A percentile compares a stretch with the other conserved stretches of the same genome.
Evolutionary conservation across 2,888 invertebrate genomes (phyloP).

Genomic region (Apodemia mormo): DNA sequence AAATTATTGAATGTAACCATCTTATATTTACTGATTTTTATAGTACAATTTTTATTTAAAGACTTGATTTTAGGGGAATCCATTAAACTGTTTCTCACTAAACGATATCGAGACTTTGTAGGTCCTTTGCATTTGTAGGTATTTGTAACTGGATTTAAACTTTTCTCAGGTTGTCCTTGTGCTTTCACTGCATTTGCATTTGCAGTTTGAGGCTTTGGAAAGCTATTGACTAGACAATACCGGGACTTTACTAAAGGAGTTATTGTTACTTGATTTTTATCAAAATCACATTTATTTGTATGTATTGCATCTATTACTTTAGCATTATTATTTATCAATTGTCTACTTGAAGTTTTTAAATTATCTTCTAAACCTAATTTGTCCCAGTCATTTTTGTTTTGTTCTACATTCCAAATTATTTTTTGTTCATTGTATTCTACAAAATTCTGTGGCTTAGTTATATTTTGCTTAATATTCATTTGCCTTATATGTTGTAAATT

Average conservation of each 20-base stretch:
- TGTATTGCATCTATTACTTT: background rate
- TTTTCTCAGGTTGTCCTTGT: background rate
- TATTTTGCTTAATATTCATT: background rate
- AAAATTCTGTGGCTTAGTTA: background rate
- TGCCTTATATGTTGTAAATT: background rate
- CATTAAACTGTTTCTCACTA: background rate
- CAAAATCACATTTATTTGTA: background rate
- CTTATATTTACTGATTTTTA: conserved; percentile 65
- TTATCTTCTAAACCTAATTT: background rate
- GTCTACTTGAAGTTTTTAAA: background rate
- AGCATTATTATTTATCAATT: background rate
- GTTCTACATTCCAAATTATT: background rate
- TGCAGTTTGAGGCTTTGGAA: background rate
- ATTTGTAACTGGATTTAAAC: background rate
- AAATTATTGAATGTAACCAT: conserved; percentile 54
- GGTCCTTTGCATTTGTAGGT: background rate
- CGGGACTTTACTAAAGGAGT: conserved; percentile 15
- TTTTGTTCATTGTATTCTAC: background rate
- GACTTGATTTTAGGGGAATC: conserved; percentile 12
- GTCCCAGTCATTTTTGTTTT: background rate
- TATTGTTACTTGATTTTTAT: background rate
- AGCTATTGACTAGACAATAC: conserved; percentile 19
- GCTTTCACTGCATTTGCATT: background rate
- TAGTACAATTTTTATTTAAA: conserved; percentile 12
- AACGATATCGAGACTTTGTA: background rate